Conservation (phyloP, 2,888 invertebrate species). For the Apodemia duryi region DNA sequence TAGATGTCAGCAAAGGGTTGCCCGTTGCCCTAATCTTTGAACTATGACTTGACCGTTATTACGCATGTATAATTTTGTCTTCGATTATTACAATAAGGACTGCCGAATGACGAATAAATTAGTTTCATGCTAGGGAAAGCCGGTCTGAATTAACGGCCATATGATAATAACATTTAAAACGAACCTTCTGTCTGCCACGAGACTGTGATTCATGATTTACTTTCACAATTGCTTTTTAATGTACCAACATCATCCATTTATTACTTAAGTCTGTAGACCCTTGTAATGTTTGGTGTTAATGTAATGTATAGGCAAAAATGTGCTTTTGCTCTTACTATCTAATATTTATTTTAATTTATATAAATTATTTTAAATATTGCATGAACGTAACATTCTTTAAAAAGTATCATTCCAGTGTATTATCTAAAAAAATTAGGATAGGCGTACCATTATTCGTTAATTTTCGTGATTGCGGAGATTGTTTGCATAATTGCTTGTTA, state of each 20-base stretch:
- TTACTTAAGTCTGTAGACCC: conserved; percentile 37
- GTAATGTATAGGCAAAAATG: conserved; percentile 33
- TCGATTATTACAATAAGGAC: conserved; percentile 72
- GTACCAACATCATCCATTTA: conserved; percentile 35
- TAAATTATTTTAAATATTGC: conserved; percentile 39
- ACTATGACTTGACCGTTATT: conserved; percentile 79
- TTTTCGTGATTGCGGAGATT: conserved; percentile 37
- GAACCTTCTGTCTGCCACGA: neutral
- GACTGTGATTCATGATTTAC: conserved; percentile 1
- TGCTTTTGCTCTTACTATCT: conserved; percentile 33
- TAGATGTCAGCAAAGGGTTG: conserved; percentile 63
- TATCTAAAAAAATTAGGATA: conserved; percentile 71
- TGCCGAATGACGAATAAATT: conserved; percentile 75
- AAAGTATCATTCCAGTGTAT: conserved; percentile 77
- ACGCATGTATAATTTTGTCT: conserved; percentile 78
- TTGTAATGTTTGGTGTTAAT: conserved; percentile 36
- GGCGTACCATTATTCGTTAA: conserved; percentile 63
- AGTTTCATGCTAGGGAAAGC: conserved; percentile 76
- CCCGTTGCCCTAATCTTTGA: conserved; percentile 78
- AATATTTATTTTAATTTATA: conserved; percentile 34
- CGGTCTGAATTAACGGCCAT: conserved; percentile 72
- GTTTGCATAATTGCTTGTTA: conserved; percentile 63
- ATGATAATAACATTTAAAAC: conserved; percentile 42
- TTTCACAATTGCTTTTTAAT: conserved; percentile 25
- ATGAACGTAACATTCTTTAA: conserved; percentile 72